Evolutionary conservation across 1,140 invertebrate species (phyloP).

Genomic region (Hyphantria cunea): DNA sequence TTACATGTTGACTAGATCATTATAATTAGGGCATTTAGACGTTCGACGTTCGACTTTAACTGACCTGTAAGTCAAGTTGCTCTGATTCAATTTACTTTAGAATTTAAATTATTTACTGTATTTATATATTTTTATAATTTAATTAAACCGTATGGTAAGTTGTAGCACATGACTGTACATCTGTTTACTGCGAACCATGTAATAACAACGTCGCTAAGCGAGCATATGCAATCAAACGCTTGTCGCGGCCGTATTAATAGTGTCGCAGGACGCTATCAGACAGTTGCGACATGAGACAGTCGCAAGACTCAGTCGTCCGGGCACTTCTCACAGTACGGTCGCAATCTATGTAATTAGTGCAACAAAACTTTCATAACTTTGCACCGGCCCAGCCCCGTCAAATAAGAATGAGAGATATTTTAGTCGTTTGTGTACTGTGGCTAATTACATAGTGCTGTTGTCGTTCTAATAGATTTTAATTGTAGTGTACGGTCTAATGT

Average conservation of each 20-base stretch:
- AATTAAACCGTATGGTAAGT: too few relatives aligned
- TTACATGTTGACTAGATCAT: too few relatives aligned
- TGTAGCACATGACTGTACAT: conserved; percentile 14
- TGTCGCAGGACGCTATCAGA: conserved; percentile 59
- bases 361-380: conserved; percentile 69
- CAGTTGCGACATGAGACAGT: conserved; percentile 31
- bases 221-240: conserved; percentile 61
- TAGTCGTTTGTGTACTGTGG: conserved; percentile 55
- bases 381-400: conserved; percentile 39
- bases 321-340: conserved; percentile 29
- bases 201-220: conserved; percentile 48
- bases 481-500: conserved; percentile 35
- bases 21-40: too few relatives aligned
- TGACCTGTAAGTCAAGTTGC: too few relatives aligned
- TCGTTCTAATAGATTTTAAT: conserved; percentile 77
- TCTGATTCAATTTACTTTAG: too few relatives aligned
- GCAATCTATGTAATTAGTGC: conserved; percentile 58
- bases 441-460: conserved; percentile 66
- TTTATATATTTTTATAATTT: too few relatives aligned
- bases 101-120: too few relatives aligned
- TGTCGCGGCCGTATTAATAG: conserved; percentile 51
- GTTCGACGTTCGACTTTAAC: too few relatives aligned
- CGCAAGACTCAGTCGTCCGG: conserved; percentile 21
- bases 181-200: conserved; percentile 40
- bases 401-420: conserved; percentile 74